phyloP scores from a whole-genome alignment of 2,113 vertebrate species.

The Hyaena hyaena region DNA sequence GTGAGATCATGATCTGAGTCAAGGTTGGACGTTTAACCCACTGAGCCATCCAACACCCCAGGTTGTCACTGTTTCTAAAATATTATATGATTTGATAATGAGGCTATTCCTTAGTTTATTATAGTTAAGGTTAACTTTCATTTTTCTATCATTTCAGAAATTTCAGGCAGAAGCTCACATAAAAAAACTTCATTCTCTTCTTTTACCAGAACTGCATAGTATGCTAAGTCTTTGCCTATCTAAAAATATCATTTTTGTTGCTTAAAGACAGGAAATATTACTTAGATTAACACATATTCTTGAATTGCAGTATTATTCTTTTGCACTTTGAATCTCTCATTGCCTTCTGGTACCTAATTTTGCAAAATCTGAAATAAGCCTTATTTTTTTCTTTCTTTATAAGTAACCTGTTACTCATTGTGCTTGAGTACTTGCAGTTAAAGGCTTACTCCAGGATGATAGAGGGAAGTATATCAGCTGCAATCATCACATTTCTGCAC shows the following conservation, averaged over 20 bases:
- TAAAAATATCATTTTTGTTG: neutral
- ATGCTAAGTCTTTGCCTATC: neutral
- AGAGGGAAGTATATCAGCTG: neutral
- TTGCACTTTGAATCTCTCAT: neutral
- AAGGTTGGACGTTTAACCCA: too few species aligned
- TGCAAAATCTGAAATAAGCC: neutral
- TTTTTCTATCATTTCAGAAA: slow-evolving; percentile 7
- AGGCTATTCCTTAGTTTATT: neutral
- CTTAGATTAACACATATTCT: neutral
- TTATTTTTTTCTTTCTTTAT: neutral
- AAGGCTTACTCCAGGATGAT: neutral
- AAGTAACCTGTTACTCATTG: neutral
- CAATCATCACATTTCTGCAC: neutral
- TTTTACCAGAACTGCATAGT: neutral
- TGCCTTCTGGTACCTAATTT: neutral
- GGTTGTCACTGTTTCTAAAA: slow-evolving; percentile 14
- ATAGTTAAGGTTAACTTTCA: neutral
- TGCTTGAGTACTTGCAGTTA: neutral
- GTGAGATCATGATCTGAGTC: too few species aligned
- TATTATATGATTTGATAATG: neutral
- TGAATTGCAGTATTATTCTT: neutral
- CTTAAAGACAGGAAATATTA: slow-evolving; percentile 2
- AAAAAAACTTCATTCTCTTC: slow-evolving; percentile 14
- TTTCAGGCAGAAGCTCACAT: neutral
- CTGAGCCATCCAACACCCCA: neutral